Conservation (phyloP, 2,113 vertebrate genomes). For the Mixornis gularis region DNA sequence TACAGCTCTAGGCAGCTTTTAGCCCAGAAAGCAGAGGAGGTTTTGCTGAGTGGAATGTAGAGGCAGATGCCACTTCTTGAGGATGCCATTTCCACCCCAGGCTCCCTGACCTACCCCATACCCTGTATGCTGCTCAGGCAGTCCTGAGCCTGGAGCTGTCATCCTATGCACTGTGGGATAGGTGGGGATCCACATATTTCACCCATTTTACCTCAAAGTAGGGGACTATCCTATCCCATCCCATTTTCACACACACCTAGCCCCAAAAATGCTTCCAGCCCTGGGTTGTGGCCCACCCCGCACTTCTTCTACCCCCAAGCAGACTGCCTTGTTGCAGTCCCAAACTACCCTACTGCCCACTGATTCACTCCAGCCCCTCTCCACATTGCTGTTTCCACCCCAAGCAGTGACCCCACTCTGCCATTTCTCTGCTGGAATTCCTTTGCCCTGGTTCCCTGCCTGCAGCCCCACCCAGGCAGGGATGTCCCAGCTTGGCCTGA, state of each 20-base stretch:
- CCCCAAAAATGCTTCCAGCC: background rate
- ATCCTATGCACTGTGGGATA: background rate
- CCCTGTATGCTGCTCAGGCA: accelerated
- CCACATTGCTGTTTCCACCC: accelerated
- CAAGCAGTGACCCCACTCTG: background rate
- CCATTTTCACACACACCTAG: background rate
- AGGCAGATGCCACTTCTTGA: background rate
- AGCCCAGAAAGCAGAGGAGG: background rate
- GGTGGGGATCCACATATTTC: accelerated
- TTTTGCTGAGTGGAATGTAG: background rate
- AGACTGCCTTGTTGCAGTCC: background rate
- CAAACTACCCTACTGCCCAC: background rate
- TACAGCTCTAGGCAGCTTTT: background rate
- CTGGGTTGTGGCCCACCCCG: accelerated
- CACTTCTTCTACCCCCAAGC: background rate
- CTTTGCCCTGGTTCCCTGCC: background rate
- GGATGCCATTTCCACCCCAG: accelerated
- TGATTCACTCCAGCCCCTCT: background rate
- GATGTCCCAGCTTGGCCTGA: background rate
- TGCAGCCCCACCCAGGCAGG: background rate
- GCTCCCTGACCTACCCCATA: background rate
- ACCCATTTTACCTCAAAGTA: background rate
- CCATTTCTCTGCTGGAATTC: background rate
- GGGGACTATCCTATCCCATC: background rate
- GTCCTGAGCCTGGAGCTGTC: accelerated